Evolutionary conservation across 2,113 vertebrate species (phyloP), one percentile per base, ranked within the genome.

Genomic region (Paraplagusia blochii): DNA sequence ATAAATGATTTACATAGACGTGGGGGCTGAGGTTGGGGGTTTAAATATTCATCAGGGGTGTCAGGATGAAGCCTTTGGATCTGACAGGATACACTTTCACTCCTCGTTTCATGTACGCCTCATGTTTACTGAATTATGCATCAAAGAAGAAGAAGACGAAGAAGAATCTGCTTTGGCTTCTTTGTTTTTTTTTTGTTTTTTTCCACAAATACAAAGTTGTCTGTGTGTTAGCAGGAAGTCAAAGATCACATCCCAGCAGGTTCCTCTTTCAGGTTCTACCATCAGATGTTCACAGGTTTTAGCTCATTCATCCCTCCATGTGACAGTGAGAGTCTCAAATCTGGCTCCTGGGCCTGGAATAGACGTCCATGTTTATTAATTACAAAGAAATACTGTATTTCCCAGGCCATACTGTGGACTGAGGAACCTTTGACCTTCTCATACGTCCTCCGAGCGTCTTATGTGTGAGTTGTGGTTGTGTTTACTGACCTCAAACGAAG

Each of bases 11-110:
- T 50, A 85, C 56, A 67, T 66, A 47, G 42, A 47, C 2, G 67
- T 51, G 39, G 55, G 49, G 66, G 46, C 2, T 64, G 50, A 35
- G 51, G 49, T 59, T 63, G 62, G 63, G 81, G 59, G 76, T 79
- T 85, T 84, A 83, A 85, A 83, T 73, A 83, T 85, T 85, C 79
- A 87, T 84, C 70, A 77, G 44, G 48, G 56, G 67, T 77, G 75
- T 83, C 72, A 66, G 74, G 77, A 58, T 61, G 9, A 73, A 79
- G 74, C 72, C 76, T 82, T 82, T 69, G 79, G 62, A 65, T 73
- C 59, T 83, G 50, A 38, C 9, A 47, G 62, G 65, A 77, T 81
- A 62, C 54, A 54, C 58, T 74, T 80, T 73, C 40, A 1, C 52
- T 68, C 53, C 39, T 39, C 44, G 29, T 15, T 63, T 77, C 66